Percentiles rank a stretch among this genome's conserved stretches.
Evolutionary conservation across 2,113 vertebrate species (phyloP).

Genomic region (Camelus bactrianus): DNA sequence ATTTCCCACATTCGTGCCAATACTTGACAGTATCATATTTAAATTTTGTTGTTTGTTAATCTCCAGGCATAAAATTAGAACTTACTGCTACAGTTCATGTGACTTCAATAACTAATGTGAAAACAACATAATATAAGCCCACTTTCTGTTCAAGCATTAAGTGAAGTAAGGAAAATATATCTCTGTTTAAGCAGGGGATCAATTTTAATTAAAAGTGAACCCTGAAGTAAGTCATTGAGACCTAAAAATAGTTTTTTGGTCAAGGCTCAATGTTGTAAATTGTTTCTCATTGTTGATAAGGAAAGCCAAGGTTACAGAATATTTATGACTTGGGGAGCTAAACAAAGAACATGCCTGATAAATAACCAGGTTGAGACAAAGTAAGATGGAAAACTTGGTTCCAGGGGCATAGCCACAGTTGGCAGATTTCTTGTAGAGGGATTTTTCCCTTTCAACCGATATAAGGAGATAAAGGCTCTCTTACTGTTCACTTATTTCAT

Average conservation of each 20-base stretch:
- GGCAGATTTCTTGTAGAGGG: background rate
- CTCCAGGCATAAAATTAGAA: background rate
- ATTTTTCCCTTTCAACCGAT: background rate
- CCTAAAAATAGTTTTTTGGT: background rate
- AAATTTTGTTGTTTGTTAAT: background rate
- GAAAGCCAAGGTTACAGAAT: constrained; percentile 31
- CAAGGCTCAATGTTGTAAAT: constrained; percentile 28
- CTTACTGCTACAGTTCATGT: background rate
- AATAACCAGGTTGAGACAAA: background rate
- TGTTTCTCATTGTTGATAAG: constrained; percentile 29
- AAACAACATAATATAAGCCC: background rate
- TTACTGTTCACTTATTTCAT: background rate
- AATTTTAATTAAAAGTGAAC: constrained; percentile 52
- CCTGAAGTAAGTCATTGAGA: constrained; percentile 23
- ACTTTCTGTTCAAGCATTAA: background rate
- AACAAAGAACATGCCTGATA: background rate
- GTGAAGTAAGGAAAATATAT: background rate
- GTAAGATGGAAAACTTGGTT: background rate
- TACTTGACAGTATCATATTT: background rate
- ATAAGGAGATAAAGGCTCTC: background rate
- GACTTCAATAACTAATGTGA: background rate
- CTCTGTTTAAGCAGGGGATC: background rate
- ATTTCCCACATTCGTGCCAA: background rate
- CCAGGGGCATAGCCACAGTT: background rate
- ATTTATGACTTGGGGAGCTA: constrained; percentile 4